A percentile compares a stretch with the other conserved stretches of the same genome.
Conservation (phyloP, 2,888 invertebrate species). For the Pristionchus mayeri region DNA sequence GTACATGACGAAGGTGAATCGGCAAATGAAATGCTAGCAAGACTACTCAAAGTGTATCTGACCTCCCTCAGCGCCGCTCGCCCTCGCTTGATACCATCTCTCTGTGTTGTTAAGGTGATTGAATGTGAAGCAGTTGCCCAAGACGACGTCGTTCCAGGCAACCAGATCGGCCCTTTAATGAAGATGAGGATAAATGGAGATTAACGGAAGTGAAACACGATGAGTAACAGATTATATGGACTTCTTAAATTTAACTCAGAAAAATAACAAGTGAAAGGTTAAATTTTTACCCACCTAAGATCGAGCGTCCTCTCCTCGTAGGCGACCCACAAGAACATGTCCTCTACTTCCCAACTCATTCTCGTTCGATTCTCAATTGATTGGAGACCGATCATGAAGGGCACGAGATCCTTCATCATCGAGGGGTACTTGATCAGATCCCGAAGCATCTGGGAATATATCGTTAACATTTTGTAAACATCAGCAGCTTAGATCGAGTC, state of each 20-base stretch:
- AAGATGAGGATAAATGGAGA: too few relatives aligned
- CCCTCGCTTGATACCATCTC: background rate
- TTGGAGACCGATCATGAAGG: conserved; percentile 33
- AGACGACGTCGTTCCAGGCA: conserved; percentile 52
- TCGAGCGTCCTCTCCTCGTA: conserved; percentile 53
- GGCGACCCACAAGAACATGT: conserved; percentile 56
- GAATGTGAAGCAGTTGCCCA: conserved; percentile 64
- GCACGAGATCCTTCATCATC: conserved; percentile 24
- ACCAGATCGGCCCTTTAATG: conserved; percentile 45
- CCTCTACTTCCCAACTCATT: conserved; percentile 56
- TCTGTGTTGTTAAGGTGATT: conserved; percentile 51
- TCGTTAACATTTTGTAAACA: too few relatives aligned
- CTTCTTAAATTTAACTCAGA: too few relatives aligned
- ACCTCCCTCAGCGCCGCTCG: conserved; percentile 50
- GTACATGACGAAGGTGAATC: background rate
- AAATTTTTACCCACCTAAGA: conserved; percentile 32
- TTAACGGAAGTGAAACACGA: too few relatives aligned
- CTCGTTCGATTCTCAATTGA: conserved; percentile 49
- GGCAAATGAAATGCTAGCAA: background rate
- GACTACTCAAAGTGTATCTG: background rate
- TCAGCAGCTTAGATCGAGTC: too few relatives aligned
- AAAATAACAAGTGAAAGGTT: too few relatives aligned
- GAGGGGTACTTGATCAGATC: conserved; percentile 21
- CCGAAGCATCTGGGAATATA: conserved; percentile 14
- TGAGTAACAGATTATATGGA: background rate